A percentile compares a stretch with the other conserved stretches of the same genome.
Evolutionary conservation across 2,797 vertebrate genomes (phyloP).

Genomic region (Peromyscus melanophrys): DNA sequence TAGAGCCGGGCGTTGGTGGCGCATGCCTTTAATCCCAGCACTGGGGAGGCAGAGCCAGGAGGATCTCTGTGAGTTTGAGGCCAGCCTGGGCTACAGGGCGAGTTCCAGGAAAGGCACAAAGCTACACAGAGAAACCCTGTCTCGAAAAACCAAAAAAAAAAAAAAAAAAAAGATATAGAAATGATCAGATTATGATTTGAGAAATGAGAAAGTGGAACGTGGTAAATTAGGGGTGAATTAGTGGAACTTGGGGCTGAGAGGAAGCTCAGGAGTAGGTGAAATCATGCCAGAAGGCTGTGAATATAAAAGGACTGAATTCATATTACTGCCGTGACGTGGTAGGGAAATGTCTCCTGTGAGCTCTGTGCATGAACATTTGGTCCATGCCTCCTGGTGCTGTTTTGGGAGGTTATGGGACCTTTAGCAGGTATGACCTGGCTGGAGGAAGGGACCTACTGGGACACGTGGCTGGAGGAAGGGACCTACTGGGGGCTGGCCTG

Average conservation of each 20-base stretch:
- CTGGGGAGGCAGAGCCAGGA: too few species aligned
- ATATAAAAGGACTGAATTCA: neutral
- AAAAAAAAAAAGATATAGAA: too few species aligned
- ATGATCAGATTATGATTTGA: neutral
- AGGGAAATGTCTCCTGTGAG: neutral
- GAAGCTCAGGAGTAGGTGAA: neutral
- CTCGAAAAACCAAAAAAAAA: too few species aligned
- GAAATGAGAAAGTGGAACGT: neutral
- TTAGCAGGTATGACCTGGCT: neutral
- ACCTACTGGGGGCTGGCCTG: neutral
- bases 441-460: neutral
- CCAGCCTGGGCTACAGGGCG: too few species aligned
- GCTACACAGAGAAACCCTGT: too few species aligned
- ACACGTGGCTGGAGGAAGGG: neutral
- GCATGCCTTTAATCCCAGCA: too few species aligned
- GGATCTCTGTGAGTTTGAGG: too few species aligned
- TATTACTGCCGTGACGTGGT: accelerated
- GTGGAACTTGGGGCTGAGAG: neutral
- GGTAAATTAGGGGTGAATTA: neutral
- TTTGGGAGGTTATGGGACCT: neutral
- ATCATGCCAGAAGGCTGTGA: neutral
- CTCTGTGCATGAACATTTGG: neutral
- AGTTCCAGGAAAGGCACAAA: too few species aligned
- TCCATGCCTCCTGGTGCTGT: neutral
- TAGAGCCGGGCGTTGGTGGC: too few species aligned